phyloP scores from a whole-genome alignment of 1,140 invertebrate genomes.

The Drosophila sp. region DNA sequence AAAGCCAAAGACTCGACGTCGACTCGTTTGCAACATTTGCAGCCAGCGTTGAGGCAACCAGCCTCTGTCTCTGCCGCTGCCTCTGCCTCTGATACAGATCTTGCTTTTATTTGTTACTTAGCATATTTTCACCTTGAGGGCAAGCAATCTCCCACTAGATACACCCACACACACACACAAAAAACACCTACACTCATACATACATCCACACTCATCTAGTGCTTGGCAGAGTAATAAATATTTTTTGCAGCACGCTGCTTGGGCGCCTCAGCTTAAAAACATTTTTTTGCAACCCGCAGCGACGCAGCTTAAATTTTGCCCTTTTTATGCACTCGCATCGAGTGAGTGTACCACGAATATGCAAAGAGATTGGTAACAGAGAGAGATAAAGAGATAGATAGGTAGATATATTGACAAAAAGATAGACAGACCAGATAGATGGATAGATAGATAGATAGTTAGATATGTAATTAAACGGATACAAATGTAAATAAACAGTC shows the following conservation, averaged over 20 bases:
- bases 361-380: conserved; percentile 27
- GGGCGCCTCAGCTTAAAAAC: conserved; percentile 59
- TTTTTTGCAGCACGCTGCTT: conserved; percentile 62
- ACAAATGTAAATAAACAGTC: too few relatives aligned
- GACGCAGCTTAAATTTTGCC: conserved; percentile 35
- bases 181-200: conserved; percentile 20
- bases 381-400: background rate
- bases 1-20: conserved; percentile 63
- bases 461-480: too few relatives aligned
- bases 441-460: too few relatives aligned
- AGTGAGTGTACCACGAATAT: conserved; percentile 19
- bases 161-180: conserved; percentile 5
- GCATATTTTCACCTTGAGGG: conserved; percentile 81
- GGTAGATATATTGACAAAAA: background rate
- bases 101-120: conserved; percentile 81
- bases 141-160: conserved; percentile 78
- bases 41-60: conserved; percentile 5
- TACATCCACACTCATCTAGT: conserved; percentile 5
- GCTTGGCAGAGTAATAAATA: conserved; percentile 70
- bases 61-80: background rate
- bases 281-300: conserved; percentile 34
- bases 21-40: conserved; percentile 31
- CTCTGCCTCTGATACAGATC: conserved; percentile 69
- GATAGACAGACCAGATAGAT: too few relatives aligned
- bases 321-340: conserved; percentile 28